Base-by-base conservation (phyloP, 2,113 vertebrate genomes). In the Riparia riparia region DNA sequence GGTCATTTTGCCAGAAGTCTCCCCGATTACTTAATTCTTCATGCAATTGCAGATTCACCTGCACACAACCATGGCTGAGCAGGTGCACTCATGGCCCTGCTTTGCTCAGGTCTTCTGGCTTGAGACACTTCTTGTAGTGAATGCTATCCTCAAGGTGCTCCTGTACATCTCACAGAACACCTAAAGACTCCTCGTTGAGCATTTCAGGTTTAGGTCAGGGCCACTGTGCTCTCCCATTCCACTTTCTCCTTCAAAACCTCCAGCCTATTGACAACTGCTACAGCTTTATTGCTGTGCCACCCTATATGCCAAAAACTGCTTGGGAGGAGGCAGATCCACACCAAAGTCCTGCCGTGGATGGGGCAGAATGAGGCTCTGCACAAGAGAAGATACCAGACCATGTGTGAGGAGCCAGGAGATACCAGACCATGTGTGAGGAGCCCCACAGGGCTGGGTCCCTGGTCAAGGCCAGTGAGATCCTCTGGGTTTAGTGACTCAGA, bases 31-130 rank as follows among this genome's bases (percentile, higher is more conserved):
- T 41, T 69, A 47, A 6, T 45, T 79, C 76, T 89, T 71, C 15
- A 5, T n/a, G 12, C 45, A 34, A 39, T 4, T 73, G 21, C 32
- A 88, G 63, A 39, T 71, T 86, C 12, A 60, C 9, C 19, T 45
- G 41, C 28, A 50, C 50, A 20, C 3, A 4, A n/a, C 41, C 6
- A 10, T 18, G 0, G 0, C 39, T 37, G 37, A 37, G 32, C 19
- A 39, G 2, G 7, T 14, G 29, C 7, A 42, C 42, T 39, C 56
- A 20, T 4, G 12, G 53, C 49, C 16, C 3, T 57, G 70, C 45
- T 72, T 49, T 17, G 17, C 73, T 87, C 41, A 31, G 28, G n/a
- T 6, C 28, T 12, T 18, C 22, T 50, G 34, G 15, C 19, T 63
- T 73, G 26, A 72, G 51, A 37, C 12, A 24, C 13, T 47, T 45